Evolutionary conservation across 2,888 invertebrate genomes (phyloP).

Genomic region (Agriotes lineatus): DNA sequence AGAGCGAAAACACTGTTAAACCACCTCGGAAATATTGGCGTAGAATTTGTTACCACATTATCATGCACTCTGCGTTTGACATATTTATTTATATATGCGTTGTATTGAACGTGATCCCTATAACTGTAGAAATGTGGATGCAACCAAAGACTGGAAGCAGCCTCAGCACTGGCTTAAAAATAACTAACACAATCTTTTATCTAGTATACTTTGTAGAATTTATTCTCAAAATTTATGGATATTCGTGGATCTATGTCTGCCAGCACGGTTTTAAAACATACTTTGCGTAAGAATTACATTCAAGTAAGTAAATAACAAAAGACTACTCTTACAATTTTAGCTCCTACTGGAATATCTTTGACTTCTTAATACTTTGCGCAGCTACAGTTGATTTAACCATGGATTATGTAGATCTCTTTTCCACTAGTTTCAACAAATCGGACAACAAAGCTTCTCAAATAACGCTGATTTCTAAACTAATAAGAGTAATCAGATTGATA

Average conservation of each 20-base stretch:
- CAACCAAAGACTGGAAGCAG: background rate
- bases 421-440: conserved; percentile 3
- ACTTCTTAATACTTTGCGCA: conserved; percentile 69
- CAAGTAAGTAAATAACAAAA: background rate
- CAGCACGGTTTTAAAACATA: conserved; percentile 67
- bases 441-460: conserved; percentile 1
- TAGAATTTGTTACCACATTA: conserved; percentile 63
- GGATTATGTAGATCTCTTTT: conserved; percentile 16
- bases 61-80: conserved; percentile 56
- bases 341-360: conserved; percentile 72
- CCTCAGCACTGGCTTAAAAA: conserved; percentile 3
- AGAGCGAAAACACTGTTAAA: conserved; percentile 37
- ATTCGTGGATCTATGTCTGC: conserved; percentile 64
- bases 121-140: conserved; percentile 16
- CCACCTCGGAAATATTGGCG: conserved; percentile 63
- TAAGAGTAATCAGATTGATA: conserved; percentile 64
- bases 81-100: conserved; percentile 16
- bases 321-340: conserved; percentile 44
- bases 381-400: conserved; percentile 58
- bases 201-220: conserved; percentile 48
- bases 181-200: conserved; percentile 6
- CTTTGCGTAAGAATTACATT: conserved; percentile 50
- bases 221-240: conserved; percentile 57
- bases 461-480: conserved; percentile 9
- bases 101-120: conserved; percentile 65